Base-by-base conservation (phyloP, 2,797 vertebrate species). In the Gymnothorax javanicus region DNA sequence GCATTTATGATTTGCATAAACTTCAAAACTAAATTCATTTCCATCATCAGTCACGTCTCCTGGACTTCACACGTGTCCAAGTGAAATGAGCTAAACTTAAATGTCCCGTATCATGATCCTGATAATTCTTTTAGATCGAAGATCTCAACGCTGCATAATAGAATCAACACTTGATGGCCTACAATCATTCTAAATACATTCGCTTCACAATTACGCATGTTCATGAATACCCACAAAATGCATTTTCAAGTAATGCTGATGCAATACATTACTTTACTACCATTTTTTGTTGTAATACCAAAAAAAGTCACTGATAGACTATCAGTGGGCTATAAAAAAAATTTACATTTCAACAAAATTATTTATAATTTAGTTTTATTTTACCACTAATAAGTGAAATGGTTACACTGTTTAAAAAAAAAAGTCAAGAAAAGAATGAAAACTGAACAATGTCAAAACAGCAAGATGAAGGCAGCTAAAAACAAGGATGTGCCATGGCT, bases 321-420 rank as follows among this genome's bases (percentile, higher is more conserved):
- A 17, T 56, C 17, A 77, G 17, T 56, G 11, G 77, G 27, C 73
- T 33, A 81, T 23, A 56, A 15, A 25, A 23, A 54, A 23, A 54
- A n/a, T 1, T 4, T 0, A 73, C 15, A 13, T 73, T 12, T 33
- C 27, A 54, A 81, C 77, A 81, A 54, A 52, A 27, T 50, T 13
- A 56, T 81, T 81, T 81, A 81, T 81, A 81, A 81, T 81, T 81
- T 81, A 81, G 77, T 81, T 81, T 43, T 81, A 81, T 81, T 81
- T 81, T 81, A 54, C 77, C 77, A 54, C 77, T 81, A 81, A 12
- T 81, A 54, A 81, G 77, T 27, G 77, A 81, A 81, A 81, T 81
- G 77, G 77, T 81, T 81, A 81, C n/a, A 81, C 23, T 81, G 20
- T 81, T 54, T 81, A 54, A 52, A 81, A 81, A 81, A 54, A 54